Percentiles rank a stretch among this genome's conserved stretches.
Evolutionary conservation across 2,113 vertebrate genomes (phyloP).

Genomic region (Condylura cristata): DNA sequence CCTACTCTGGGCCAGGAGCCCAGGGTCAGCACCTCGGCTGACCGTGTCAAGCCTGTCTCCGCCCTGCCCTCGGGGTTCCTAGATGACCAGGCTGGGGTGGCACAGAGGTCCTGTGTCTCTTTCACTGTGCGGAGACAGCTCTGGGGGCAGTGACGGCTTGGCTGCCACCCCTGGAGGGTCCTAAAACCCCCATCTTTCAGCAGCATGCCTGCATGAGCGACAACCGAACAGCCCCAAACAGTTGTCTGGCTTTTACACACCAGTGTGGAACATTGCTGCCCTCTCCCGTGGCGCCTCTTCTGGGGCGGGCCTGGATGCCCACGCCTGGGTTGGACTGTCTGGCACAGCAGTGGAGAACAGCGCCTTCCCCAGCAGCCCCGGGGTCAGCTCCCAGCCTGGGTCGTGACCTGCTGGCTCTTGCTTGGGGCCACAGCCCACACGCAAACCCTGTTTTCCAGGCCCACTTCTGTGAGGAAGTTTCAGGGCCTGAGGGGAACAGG

Average conservation of each 20-base stretch:
- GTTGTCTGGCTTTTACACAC: constrained; percentile 65
- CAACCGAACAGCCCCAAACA: constrained; percentile 49
- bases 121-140: constrained; percentile 61
- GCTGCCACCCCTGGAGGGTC: constrained; percentile 42
- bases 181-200: constrained; percentile 61
- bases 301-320: not conserved
- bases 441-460: not conserved
- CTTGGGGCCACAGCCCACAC: not conserved
- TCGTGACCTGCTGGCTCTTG: not conserved
- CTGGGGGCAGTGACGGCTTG: constrained; percentile 59
- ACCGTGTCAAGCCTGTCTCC: not conserved
- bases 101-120: constrained; percentile 63
- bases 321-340: not conserved
- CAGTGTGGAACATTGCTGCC: not conserved
- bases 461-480: not conserved
- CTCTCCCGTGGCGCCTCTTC: not conserved
- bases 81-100: not conserved
- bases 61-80: not conserved
- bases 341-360: not conserved
- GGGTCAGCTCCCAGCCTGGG: not conserved
- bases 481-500: not conserved
- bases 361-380: not conserved
- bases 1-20: not conserved
- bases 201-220: constrained; percentile 48
- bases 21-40: not conserved